Evolutionary conservation across 2,113 vertebrate species (phyloP), one percentile per base, ranked within the genome.

Genomic region (Bucco capensis): DNA sequence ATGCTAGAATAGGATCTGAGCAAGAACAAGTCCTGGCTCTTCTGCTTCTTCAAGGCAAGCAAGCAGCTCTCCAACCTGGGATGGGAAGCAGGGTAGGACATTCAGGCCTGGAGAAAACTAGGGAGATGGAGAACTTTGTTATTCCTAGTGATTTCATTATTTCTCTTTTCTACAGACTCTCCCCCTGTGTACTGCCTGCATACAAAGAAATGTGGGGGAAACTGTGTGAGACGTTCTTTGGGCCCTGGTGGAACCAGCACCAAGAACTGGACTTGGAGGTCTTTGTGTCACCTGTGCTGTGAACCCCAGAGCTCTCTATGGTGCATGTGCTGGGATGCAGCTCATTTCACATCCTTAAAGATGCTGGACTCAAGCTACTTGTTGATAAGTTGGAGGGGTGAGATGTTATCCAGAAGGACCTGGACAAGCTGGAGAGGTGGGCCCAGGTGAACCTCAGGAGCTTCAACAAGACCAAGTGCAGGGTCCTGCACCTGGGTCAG

Each of bases 301-400:
- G 23, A n/a, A 30, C 2, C 5, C 46, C 37, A 85, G 50, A 64
- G 44, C 12, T 35, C 54, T 3, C 2, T 10, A 14, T 16, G 30
- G 28, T 27, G 54, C 12, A 12, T 1, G 1, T 8, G 28, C n/a
- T n/a, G 7, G 31, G 25, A 46, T 35, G 6, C 12, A 28, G 2
- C 1, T 6, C 11, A 31, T 57, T 54, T 21, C 38, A 25, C 27
- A 30, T 19, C 49, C 14, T 42, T 14, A 30, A 16, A 50, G 31
- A 47, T 42, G 14, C 21, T 50, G 38, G 1, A 40, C 35, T 47
- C 27, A 14, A 30, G n/a, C n/a, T n/a, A n/a, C n/a, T n/a, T n/a
- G n/a, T n/a, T n/a, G n/a, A n/a, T n/a, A n/a, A n/a, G n/a, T n/a
- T n/a, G n/a, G n/a, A n/a, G n/a, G n/a, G n/a, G n/a, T n/a, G n/a